Percentiles rank a stretch among this genome's conserved stretches.
These are phyloP conservation scores for Phainopepla nitens DNA, from an alignment of 2,113 vertebrate species.

Conservation along the genomic window DNA sequence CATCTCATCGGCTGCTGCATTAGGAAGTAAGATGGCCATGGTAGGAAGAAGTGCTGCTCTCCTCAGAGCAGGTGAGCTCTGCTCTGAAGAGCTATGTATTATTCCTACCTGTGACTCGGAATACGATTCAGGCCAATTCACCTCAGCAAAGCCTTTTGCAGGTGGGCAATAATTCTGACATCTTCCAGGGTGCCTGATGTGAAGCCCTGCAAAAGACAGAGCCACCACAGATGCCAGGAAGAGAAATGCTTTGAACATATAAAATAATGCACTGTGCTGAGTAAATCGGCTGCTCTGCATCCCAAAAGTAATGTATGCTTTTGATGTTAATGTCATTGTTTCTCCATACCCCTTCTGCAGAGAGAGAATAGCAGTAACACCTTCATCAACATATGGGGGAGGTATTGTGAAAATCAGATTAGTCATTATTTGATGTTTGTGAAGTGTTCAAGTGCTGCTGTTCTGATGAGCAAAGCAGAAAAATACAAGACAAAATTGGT, in stretches of 20 bases:
- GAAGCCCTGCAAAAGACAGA: neutral
- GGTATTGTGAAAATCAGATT: constrained; percentile 46
- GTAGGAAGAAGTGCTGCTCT: neutral
- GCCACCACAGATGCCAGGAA: neutral
- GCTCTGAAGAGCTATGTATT: neutral
- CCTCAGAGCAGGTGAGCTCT: neutral
- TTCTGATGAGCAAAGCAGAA: constrained; percentile 7
- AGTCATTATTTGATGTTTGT: constrained; percentile 38
- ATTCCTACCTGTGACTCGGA: neutral
- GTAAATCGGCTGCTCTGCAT: neutral
- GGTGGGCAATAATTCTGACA: neutral
- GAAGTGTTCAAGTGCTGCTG: neutral
- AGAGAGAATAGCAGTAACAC: neutral
- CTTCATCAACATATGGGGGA: neutral
- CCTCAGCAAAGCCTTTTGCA: neutral
- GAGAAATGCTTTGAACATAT: neutral
- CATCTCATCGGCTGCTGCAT: neutral
- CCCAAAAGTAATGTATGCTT: neutral
- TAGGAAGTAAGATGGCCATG: neutral
- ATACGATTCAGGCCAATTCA: neutral
- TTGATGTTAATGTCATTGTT: neutral
- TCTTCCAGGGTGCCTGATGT: neutral
- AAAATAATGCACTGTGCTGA: neutral
- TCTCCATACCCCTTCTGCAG: neutral
- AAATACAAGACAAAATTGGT: neutral